These are phyloP conservation scores for Hypsopygia costalis DNA, from an alignment of 2,888 invertebrate genomes.

Conservation along the genomic window DNA sequence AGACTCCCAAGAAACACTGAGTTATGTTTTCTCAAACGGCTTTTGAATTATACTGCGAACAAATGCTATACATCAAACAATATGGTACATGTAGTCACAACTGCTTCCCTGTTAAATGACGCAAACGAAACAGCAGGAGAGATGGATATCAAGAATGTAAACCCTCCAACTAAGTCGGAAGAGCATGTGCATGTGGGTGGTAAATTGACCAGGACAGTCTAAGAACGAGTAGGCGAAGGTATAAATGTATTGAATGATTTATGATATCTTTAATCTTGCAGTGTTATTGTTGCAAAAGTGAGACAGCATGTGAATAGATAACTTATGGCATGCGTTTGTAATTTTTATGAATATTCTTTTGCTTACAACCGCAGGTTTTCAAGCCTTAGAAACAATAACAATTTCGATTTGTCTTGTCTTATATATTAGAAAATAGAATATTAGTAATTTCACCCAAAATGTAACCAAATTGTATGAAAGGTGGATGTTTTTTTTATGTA, in stretches of 20 bases:
- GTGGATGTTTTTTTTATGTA: too few relatives aligned
- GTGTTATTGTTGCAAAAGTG: conserved; percentile 33
- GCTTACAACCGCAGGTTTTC: too few relatives aligned
- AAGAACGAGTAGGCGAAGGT: conserved; percentile 34
- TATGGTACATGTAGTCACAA: conserved; percentile 4
- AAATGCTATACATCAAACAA: conserved; percentile 5
- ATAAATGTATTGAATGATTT: conserved; percentile 37
- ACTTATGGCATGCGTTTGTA: too few relatives aligned
- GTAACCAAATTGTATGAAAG: too few relatives aligned
- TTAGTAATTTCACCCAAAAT: too few relatives aligned
- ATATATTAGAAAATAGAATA: too few relatives aligned
- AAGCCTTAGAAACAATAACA: too few relatives aligned
- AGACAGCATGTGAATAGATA: too few relatives aligned
- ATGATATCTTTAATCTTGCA: conserved; percentile 38
- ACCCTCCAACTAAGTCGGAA: conserved; percentile 10
- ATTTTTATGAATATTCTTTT: too few relatives aligned
- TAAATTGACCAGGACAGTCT: conserved; percentile 36
- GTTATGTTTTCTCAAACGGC: conserved; percentile 10
- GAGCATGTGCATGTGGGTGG: conserved; percentile 40
- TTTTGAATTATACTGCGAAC: conserved; percentile 2
- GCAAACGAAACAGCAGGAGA: conserved; percentile 11
- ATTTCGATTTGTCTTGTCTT: too few relatives aligned
- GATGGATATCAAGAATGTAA: conserved; percentile 18
- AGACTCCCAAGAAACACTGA: conserved; percentile 13
- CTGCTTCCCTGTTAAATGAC: conserved; percentile 5